Evolutionary conservation across 2,888 invertebrate genomes (phyloP).

Genomic region (Scaptomyza polygonia): DNA sequence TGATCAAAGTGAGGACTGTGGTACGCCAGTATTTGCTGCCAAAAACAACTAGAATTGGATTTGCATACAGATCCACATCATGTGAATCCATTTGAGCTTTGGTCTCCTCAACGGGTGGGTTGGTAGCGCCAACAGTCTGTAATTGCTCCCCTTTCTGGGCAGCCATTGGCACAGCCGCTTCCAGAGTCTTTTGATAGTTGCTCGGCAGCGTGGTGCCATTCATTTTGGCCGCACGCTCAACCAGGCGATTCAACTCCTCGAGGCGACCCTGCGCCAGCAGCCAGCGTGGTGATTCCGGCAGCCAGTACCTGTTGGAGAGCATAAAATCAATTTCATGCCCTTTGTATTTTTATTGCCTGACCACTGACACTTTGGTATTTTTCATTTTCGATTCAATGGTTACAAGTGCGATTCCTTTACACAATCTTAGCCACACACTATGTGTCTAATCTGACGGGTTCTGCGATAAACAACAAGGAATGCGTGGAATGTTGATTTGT

Average conservation of each 20-base stretch:
- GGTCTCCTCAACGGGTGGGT: conserved; percentile 20
- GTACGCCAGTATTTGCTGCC: conserved; percentile 87
- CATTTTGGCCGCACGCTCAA: conserved; percentile 88
- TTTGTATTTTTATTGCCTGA: conserved; percentile 64
- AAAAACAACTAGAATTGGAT: conserved; percentile 88
- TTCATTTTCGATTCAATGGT: conserved; percentile 58
- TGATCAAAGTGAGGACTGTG: conserved; percentile 88
- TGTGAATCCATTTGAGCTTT: conserved; percentile 65
- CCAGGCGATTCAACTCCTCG: conserved; percentile 87
- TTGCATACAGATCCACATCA: conserved; percentile 70
- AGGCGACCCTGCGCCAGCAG: conserved; percentile 89
- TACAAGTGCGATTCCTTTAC: conserved; percentile 14
- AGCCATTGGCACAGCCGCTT: conserved; percentile 73
- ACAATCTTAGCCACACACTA: conserved; percentile 20
- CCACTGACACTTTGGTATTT: conserved; percentile 69
- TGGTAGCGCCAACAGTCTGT: conserved; percentile 21
- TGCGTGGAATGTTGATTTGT: conserved; percentile 59
- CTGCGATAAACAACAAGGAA: conserved; percentile 63
- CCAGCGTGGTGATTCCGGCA: conserved; percentile 93
- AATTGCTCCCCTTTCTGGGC: conserved; percentile 69
- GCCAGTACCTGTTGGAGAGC: conserved; percentile 86
- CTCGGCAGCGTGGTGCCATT: conserved; percentile 88
- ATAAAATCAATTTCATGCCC: conserved; percentile 36
- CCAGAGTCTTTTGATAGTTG: conserved; percentile 88
- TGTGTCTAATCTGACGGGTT: conserved; percentile 46